These are phyloP conservation scores for Schizopygopsis malacanthus DNA, from an alignment of 2,797 vertebrate species.

Conservation along the genomic window DNA sequence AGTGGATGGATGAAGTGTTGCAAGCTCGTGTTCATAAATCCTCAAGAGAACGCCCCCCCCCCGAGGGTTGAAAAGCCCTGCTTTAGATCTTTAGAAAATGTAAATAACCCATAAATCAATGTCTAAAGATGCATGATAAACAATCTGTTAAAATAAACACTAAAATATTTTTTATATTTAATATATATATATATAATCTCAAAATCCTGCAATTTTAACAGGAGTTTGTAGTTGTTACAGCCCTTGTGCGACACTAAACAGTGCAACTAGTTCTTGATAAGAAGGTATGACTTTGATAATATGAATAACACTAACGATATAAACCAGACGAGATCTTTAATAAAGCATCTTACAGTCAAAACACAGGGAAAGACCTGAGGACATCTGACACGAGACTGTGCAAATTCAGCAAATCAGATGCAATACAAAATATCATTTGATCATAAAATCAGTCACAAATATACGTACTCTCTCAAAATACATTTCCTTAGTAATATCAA, in stretches of 20 bases:
- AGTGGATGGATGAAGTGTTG: no score
- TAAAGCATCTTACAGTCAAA: slow-evolving; percentile 14
- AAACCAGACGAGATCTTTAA: neutral
- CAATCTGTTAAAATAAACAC: no score
- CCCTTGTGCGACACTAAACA: neutral
- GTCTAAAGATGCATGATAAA: no score
- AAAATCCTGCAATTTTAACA: neutral
- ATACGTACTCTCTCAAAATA: neutral
- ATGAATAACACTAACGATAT: neutral
- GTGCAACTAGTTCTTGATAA: neutral
- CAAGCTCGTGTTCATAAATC: no score
- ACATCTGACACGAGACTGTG: slow-evolving; percentile 12
- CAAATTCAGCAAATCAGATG: neutral
- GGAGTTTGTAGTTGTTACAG: neutral
- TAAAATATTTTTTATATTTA: no score
- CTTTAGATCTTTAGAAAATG: neutral
- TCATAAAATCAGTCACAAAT: slow-evolving; percentile 8
- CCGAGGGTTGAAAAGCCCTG: no score
- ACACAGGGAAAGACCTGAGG: slow-evolving; percentile 34
- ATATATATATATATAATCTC: no score
- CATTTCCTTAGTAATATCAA: neutral
- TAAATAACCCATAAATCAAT: neutral
- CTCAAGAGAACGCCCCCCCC: no score
- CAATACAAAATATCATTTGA: slow-evolving; percentile 14
- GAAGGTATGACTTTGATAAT: neutral